Conservation (phyloP, 2,113 vertebrate genomes). For the Delphinus delphis region DNA sequence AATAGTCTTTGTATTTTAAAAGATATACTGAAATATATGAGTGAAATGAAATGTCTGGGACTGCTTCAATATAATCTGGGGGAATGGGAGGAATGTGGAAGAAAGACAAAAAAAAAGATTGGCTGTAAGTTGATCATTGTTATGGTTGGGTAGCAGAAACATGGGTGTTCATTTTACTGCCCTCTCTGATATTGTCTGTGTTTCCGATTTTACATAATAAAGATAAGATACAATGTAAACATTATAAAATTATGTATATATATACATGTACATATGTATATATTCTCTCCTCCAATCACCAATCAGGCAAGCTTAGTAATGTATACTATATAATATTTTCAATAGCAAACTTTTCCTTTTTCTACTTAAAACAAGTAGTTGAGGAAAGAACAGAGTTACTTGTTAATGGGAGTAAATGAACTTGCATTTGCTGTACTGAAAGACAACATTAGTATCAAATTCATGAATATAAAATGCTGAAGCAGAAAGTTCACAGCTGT, state of each 20-base stretch:
- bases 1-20: background rate
- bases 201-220: background rate
- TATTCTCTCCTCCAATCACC: background rate
- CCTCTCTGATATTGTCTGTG: background rate
- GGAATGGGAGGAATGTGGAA: background rate
- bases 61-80: background rate
- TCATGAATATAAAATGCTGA: background rate
- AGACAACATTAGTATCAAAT: background rate
- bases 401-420: background rate
- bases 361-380: background rate
- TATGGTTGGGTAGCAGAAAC: background rate
- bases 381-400: background rate
- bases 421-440: background rate
- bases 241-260: background rate
- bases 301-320: background rate
- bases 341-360: background rate
- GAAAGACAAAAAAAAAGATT: background rate
- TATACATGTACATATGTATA: too few species aligned
- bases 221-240: background rate
- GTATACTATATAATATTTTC: background rate
- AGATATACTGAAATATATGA: background rate
- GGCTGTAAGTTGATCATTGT: background rate
- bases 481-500: slow-evolving; percentile 23
- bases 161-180: background rate
- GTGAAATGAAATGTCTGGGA: background rate